Conservation (phyloP, 1,140 invertebrate genomes). For the Brachionus manjavacas region DNA sequence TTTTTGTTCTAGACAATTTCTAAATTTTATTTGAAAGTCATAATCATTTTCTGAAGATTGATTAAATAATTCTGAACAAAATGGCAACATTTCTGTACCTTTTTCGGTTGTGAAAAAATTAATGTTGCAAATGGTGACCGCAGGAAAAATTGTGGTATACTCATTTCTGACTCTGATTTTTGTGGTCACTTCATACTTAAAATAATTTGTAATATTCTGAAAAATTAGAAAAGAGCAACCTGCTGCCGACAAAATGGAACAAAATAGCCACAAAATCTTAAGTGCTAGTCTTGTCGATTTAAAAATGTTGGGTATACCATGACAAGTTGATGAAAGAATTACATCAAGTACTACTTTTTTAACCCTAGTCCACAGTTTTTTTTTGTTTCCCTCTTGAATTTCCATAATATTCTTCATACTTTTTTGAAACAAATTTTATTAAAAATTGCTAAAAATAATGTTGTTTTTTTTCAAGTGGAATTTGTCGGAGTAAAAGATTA, state of each 20-base stretch:
- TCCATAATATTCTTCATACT: too few relatives aligned
- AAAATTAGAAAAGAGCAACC: background rate
- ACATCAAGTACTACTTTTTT: background rate
- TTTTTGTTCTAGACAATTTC: background rate
- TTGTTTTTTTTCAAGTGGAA: too few relatives aligned
- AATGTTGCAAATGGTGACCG: background rate
- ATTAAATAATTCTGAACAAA: background rate
- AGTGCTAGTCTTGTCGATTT: background rate
- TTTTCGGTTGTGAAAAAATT: background rate
- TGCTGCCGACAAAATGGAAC: background rate
- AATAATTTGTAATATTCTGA: background rate
- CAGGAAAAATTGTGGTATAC: background rate
- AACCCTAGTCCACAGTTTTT: background rate
- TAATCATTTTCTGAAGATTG: background rate
- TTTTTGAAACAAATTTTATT: too few relatives aligned
- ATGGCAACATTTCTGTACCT: background rate
- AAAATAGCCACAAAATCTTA: background rate
- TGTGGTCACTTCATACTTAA: background rate
- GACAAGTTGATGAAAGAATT: background rate
- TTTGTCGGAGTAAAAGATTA: too few relatives aligned
- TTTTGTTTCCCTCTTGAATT: background rate
- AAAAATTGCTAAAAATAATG: too few relatives aligned
- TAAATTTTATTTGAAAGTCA: background rate
- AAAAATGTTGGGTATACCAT: constrained; percentile 34
- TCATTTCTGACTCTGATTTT: background rate